Evolutionary conservation across 2,113 vertebrate genomes (phyloP), one percentile per base, ranked within the genome.

Genomic region (Pelobates fuscus): DNA sequence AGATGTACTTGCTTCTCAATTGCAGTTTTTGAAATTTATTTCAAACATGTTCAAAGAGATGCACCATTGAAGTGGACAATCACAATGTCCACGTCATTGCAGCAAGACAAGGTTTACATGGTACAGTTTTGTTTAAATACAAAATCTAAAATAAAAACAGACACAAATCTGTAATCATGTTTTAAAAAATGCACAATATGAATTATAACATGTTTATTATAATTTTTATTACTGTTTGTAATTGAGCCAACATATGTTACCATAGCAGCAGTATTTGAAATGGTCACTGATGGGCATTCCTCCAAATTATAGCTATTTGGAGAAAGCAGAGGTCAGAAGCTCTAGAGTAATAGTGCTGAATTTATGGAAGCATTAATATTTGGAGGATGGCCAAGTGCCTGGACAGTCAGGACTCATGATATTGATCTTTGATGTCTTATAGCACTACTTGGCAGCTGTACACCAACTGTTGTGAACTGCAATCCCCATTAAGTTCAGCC

Each of bases 201-300:
- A 63, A 41, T 72, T 63, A 72, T 52, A 72, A 44, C 27, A 72
- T n/a, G n/a, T 64, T 64, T 59, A 63, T 72, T 72, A 72, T 63
- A 20, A 62, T 63, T 63, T 72, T 63, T 71, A 71, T 63, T 62
- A 58, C 70, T 52, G 15, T 59, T 52, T 72, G 44, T 62, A 54
- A 21, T 63, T 32, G 29, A n/a, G 60, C 59, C 44, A 72, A 72
- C 17, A 15, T 1, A 18, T 46, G 69, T 71, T 71, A 29, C 69
- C 27, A 71, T 71, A 71, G 70, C 60, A 72, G 70, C 44, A 72
- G 59, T 52, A 63, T 63, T 54, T 72, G 29, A 62, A 52, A 54
- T 30, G 30, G 44, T 54, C 26, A 63, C 44, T 37, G 44, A 63
- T 2, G 44, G 70, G 70, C 70, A 72, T 32, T 30, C 49, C 7